Percentiles rank a stretch among this genome's conserved stretches.
phyloP scores from a whole-genome alignment of 2,797 vertebrate species.

The Sparus aurata region DNA sequence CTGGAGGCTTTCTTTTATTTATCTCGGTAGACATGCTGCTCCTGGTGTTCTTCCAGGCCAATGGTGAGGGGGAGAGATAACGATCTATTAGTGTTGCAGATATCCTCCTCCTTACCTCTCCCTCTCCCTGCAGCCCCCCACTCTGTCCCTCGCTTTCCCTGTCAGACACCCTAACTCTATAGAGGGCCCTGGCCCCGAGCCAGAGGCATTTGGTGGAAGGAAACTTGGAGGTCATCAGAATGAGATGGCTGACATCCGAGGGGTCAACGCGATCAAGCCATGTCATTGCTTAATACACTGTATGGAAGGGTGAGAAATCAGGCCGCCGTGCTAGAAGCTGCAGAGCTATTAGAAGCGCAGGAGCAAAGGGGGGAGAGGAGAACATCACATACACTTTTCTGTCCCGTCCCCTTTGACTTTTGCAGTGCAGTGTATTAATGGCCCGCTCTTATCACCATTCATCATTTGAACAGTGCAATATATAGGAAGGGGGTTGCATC shows the following conservation, averaged over 20 bases:
- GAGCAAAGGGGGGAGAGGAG: slow-evolving; percentile 20
- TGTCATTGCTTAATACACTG: slow-evolving; percentile 76
- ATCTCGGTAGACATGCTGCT: slow-evolving; percentile 87
- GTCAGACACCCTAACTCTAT: slow-evolving; percentile 71
- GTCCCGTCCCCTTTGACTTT: slow-evolving; percentile 78
- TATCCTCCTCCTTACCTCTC: slow-evolving; percentile 80
- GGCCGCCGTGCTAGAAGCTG: slow-evolving; percentile 57
- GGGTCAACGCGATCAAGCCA: slow-evolving; percentile 74
- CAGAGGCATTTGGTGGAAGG: slow-evolving; percentile 72
- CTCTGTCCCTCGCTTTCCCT: slow-evolving; percentile 70
- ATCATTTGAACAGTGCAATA: slow-evolving; percentile 83
- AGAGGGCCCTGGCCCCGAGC: slow-evolving; percentile 67
- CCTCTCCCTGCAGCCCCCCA: slow-evolving; percentile 60
- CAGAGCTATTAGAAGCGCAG: slow-evolving; percentile 68
- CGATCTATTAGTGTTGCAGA: slow-evolving; percentile 89
- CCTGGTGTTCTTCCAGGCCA: slow-evolving; percentile 85
- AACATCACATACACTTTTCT: slow-evolving; percentile 79
- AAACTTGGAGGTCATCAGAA: slow-evolving; percentile 81
- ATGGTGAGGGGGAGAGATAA: slow-evolving; percentile 85
- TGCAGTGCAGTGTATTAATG: slow-evolving; percentile 82
- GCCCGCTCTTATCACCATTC: slow-evolving; percentile 81
- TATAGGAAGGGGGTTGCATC: slow-evolving; percentile 72
- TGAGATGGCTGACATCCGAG: slow-evolving; percentile 58
- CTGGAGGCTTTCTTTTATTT: slow-evolving; percentile 86
- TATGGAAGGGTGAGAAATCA: slow-evolving; percentile 60